Conservation (phyloP, 2,113 vertebrate species). For the Eulemur rufifrons region DNA sequence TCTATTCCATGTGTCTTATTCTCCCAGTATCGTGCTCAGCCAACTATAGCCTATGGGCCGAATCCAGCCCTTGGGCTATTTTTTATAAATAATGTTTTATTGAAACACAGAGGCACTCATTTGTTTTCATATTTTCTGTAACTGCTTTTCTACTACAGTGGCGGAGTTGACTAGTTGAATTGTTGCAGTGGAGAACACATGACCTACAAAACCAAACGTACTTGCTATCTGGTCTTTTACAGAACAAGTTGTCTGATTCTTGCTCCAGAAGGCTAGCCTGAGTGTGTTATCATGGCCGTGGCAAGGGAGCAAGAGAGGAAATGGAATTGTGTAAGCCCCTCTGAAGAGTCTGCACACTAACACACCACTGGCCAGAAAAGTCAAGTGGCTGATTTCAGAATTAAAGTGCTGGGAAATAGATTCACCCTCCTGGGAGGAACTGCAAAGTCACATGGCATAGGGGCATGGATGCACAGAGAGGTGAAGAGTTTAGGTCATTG, state of each 20-base stretch:
- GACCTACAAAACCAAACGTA: not conserved
- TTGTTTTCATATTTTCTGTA: not conserved
- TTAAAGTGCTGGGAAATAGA: not conserved
- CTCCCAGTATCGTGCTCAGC: not conserved
- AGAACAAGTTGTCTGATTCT: not conserved
- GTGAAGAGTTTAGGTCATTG: not conserved
- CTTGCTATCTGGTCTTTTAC: not conserved
- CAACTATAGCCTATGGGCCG: not conserved
- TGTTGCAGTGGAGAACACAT: not conserved
- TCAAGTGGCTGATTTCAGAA: not conserved
- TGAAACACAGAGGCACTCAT: not conserved
- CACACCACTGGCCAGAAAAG: not conserved
- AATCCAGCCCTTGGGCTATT: not conserved
- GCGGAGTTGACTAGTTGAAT: not conserved
- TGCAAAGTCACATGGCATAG: not conserved
- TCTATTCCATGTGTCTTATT: not conserved
- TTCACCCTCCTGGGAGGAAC: not conserved
- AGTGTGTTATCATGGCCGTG: accelerated
- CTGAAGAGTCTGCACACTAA: not conserved
- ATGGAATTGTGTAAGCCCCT: not conserved
- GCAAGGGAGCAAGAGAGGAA: not conserved
- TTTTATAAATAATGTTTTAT: not conserved
- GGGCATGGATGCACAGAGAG: not conserved
- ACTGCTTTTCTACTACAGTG: not conserved
- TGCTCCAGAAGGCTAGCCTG: not conserved